phyloP scores from a whole-genome alignment of 2,113 vertebrate genomes.

The Apteryx owenii region DNA sequence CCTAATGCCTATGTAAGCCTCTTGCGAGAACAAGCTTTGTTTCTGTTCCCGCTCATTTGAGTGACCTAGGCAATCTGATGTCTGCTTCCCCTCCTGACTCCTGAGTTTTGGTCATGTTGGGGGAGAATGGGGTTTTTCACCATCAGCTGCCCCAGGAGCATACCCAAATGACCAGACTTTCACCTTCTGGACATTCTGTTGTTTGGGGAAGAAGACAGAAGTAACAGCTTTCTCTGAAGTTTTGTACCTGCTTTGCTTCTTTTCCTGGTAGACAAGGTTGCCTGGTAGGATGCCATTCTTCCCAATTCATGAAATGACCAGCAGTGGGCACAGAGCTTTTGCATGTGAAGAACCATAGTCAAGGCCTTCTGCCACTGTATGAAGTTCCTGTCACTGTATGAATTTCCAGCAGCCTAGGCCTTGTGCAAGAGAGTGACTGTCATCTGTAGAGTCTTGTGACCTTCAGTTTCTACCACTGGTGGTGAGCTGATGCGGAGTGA shows the following conservation, averaged over 20 bases:
- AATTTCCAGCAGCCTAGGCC: neutral
- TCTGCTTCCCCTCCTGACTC: neutral
- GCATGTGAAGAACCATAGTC: neutral
- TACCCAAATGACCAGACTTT: neutral
- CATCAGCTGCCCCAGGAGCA: neutral
- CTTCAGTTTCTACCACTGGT: neutral
- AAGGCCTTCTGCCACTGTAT: neutral
- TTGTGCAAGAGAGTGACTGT: neutral
- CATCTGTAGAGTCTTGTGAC: neutral
- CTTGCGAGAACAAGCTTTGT: neutral
- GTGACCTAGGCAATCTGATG: neutral
- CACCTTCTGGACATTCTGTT: neutral
- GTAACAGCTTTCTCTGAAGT: neutral
- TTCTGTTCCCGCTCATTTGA: neutral
- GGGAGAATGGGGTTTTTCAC: neutral
- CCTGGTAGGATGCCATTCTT: neutral
- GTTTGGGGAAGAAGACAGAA: neutral
- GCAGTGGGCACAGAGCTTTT: neutral
- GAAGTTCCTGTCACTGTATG: neutral
- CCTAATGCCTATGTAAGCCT: neutral
- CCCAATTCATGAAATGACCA: neutral
- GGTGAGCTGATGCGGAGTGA: neutral
- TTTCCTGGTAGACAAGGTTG: neutral
- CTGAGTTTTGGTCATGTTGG: neutral
- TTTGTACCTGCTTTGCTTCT: neutral